These are phyloP conservation scores for Agonopterix subpropinquella DNA, from an alignment of 2,888 invertebrate species.

Conservation along the genomic window DNA sequence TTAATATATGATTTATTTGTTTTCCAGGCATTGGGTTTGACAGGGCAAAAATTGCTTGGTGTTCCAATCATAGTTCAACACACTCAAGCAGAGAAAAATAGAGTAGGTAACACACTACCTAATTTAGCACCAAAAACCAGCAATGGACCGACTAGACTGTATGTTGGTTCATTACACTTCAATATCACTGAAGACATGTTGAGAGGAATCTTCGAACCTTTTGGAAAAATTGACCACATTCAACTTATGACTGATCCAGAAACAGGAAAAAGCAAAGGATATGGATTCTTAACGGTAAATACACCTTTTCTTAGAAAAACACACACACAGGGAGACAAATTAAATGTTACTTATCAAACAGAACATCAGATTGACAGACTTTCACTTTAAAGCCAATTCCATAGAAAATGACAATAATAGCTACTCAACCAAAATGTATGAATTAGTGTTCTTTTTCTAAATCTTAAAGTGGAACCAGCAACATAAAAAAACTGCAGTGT, in stretches of 20 bases:
- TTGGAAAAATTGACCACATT: conserved; percentile 97
- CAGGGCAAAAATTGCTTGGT: conserved; percentile 95
- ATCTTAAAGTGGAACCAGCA: too few species aligned
- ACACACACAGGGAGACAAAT: too few species aligned
- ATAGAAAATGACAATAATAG: too few species aligned
- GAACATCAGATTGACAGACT: too few species aligned
- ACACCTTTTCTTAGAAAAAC: too few species aligned
- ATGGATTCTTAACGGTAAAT: conserved; percentile 96
- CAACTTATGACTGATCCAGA: conserved; percentile 97
- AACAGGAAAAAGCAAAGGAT: conserved; percentile 96
- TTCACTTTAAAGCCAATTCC: too few species aligned
- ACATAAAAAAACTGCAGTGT: too few species aligned
- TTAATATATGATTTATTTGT: not conserved
- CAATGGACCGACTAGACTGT: conserved; percentile 96
- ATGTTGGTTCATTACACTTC: conserved; percentile 98
- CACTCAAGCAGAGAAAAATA: conserved; percentile 96
- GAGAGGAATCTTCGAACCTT: conserved; percentile 98
- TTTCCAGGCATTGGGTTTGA: conserved; percentile 92
- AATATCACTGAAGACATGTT: conserved; percentile 99
- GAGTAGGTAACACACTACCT: conserved; percentile 91
- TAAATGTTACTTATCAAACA: too few species aligned
- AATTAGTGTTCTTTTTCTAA: too few species aligned
- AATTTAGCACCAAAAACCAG: conserved; percentile 90
- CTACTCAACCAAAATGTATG: too few species aligned
- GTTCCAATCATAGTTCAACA: conserved; percentile 99